A percentile compares a stretch with the other conserved stretches of the same genome.
phyloP scores from a whole-genome alignment of 1,140 invertebrate genomes.

The Zaprionus africanus region DNA sequence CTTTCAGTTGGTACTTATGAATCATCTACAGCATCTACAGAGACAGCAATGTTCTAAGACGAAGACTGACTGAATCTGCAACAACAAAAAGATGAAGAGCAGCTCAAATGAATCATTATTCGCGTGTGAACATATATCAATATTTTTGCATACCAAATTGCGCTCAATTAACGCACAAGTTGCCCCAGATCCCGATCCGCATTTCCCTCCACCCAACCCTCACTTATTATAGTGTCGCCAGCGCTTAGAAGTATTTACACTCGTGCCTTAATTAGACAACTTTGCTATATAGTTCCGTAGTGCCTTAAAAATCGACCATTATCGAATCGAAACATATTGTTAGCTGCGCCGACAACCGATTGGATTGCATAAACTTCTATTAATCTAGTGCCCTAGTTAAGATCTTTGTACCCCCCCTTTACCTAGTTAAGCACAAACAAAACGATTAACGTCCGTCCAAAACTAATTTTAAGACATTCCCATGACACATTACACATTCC shows the following conservation, averaged over 20 bases:
- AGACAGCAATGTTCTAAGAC: slow-evolving; percentile 36
- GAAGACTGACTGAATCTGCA: slow-evolving; percentile 43
- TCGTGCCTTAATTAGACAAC: slow-evolving; percentile 77
- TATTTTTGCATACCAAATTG: slow-evolving; percentile 58
- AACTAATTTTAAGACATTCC: not conserved
- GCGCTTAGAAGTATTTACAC: slow-evolving; percentile 56
- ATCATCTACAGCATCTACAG: slow-evolving; percentile 54
- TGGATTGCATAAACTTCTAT: slow-evolving; percentile 78
- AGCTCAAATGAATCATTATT: slow-evolving; percentile 73
- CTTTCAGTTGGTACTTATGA: slow-evolving; percentile 79
- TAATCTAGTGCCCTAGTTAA: slow-evolving; percentile 70
- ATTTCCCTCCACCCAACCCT: slow-evolving; percentile 4
- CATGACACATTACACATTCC: not conserved
- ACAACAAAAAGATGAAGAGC: slow-evolving; percentile 9
- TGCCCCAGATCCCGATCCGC: slow-evolving; percentile 4
- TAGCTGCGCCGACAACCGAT: slow-evolving; percentile 51
- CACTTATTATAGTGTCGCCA: slow-evolving; percentile 45
- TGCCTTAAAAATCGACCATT: slow-evolving; percentile 55
- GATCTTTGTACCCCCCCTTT: slow-evolving; percentile 19
- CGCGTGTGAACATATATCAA: slow-evolving; percentile 44
- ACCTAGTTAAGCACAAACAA: slow-evolving; percentile 28
- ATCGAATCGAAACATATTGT: slow-evolving; percentile 35
- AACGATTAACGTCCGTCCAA: slow-evolving; percentile 26
- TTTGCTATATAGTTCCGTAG: slow-evolving; percentile 56
- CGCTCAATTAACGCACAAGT: slow-evolving; percentile 72